Conservation (phyloP, 2,113 vertebrate species). For the Rhinichthys klamathensis region DNA sequence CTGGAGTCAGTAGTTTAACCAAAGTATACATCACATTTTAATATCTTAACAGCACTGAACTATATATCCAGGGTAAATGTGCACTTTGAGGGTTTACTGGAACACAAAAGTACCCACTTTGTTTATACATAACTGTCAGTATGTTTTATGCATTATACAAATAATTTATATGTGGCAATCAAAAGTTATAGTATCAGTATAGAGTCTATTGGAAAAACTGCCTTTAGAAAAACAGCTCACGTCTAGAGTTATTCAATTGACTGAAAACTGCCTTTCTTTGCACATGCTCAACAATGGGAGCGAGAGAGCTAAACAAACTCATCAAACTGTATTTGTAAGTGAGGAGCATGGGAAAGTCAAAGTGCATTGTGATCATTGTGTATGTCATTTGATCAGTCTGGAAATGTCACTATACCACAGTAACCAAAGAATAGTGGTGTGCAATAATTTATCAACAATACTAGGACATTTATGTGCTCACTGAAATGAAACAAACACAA, state of each 20-base stretch:
- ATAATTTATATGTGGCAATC: background rate
- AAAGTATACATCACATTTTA: background rate
- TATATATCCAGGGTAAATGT: too few relatives aligned
- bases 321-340: slow-evolving; percentile 22
- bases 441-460: background rate
- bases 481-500: background rate
- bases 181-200: background rate
- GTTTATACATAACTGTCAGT: background rate
- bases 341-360: slow-evolving; percentile 24
- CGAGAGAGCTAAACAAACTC: background rate
- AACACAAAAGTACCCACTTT: background rate
- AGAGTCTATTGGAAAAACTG: background rate
- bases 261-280: background rate
- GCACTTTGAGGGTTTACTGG: background rate
- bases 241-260: background rate
- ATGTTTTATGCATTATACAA: background rate
- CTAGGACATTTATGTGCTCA: background rate
- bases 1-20: background rate
- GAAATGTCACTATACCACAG: slow-evolving; percentile 5
- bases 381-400: background rate
- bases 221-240: background rate
- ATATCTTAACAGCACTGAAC: too few relatives aligned
- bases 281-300: background rate
- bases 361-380: background rate
- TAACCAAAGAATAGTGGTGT: background rate